Evolutionary conservation across 2,797 vertebrate genomes (phyloP).

Genomic region (Diplodus puntazzo): DNA sequence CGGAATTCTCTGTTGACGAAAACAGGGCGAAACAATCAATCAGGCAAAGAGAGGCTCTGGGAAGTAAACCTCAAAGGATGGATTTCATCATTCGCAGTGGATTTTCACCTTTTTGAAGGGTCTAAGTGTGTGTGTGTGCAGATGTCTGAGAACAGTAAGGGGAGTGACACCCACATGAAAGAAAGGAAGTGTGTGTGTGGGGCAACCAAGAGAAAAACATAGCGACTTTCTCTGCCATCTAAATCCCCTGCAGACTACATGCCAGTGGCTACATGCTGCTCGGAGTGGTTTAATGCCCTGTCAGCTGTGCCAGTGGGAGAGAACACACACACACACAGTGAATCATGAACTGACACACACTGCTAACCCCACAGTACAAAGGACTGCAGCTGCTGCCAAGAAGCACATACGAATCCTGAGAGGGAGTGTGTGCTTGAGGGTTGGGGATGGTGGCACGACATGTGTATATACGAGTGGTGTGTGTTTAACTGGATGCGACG

Average conservation of each 20-base stretch:
- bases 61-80: conserved; percentile 69
- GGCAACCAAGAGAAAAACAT: conserved; percentile 52
- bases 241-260: conserved; percentile 60
- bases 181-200: conserved; percentile 33
- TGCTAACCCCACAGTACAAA: conserved; percentile 56
- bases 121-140: conserved; percentile 27
- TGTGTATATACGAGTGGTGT: conserved; percentile 22
- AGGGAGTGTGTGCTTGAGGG: conserved; percentile 37
- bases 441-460: conserved; percentile 28
- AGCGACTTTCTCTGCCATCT: conserved; percentile 53
- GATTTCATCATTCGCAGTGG: conserved; percentile 68
- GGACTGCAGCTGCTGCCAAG: conserved; percentile 68
- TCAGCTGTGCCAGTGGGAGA: conserved; percentile 65
- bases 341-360: conserved; percentile 45
- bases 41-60: conserved; percentile 62
- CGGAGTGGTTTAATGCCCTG: conserved; percentile 58
- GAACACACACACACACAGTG: conserved; percentile 35
- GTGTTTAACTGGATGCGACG: conserved; percentile 29
- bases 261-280: conserved; percentile 73
- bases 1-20: conserved; percentile 82
- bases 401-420: conserved; percentile 43
- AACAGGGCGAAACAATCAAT: conserved; percentile 77
- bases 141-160: conserved; percentile 48
- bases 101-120: conserved; percentile 65
- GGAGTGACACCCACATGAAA: conserved; percentile 52